Base-by-base conservation (phyloP, 2,888 invertebrate genomes). In the Amiota mariae region DNA sequence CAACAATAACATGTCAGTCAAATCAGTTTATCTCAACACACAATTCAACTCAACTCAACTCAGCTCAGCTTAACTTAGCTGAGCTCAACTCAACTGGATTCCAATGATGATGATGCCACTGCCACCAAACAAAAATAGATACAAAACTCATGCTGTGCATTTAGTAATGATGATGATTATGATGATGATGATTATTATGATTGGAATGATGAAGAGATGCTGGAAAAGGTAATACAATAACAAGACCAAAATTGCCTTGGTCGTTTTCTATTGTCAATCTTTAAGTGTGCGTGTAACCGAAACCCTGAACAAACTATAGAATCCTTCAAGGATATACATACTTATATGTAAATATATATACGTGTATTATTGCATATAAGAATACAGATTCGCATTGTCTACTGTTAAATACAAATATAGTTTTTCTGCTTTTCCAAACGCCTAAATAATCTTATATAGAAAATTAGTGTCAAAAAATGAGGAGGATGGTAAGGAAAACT, bases 201-300 rank as follows among this genome's bases (percentile, higher is more conserved):
- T 12, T 54, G 12, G 6, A 12, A 54, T 15, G 13, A 54, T 12
- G 12, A 20, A 4, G 20, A 15, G 11, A 15, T 9, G 11, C 4
- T 66, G 66, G 8, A 66, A n/a, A 66, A n/a, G 15, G 8, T 11
- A 47, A 46, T 8, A 64, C 24, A 66, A 48, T 18, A 66, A 66
- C 15, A 46, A 48, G 11, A 18, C 15, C 48, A 66, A 66, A 15
- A 54, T 36, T 36, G 36, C 3, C 6, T 36, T 36, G 36, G 36
- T 36, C 36, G 36, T 18, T 11, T 13, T 59, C 46, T 46, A 64
- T 66, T 66, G 48, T 47, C 48, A 18, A 36, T 36, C 36, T 36
- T 66, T n/a, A 66, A 66, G 66, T 66, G 66, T 36, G 63, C 49
- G 49, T 48, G 49, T 48, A 66, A 66, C 66, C 49, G 66, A 59